These are phyloP conservation scores for Gobio gobio DNA, from an alignment of 2,113 vertebrate species.

Conservation along the genomic window DNA sequence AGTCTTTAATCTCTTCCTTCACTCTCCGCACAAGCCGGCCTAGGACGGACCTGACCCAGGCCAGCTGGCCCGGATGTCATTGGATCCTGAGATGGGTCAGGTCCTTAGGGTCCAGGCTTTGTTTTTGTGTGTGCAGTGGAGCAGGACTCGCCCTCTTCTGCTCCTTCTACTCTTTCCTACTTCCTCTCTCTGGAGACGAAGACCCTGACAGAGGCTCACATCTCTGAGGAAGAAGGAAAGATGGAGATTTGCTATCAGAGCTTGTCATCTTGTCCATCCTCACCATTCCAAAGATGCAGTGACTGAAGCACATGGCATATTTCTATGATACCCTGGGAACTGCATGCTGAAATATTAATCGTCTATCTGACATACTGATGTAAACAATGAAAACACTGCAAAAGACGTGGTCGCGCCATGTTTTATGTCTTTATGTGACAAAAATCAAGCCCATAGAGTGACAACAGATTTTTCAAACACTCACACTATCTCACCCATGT, in stretches of 20 bases:
- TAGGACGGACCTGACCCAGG: constrained; percentile 42
- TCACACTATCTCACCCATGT: not conserved
- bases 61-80: constrained; percentile 53
- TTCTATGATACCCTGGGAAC: constrained; percentile 4
- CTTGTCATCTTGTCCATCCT: constrained; percentile 59
- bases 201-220: constrained; percentile 22
- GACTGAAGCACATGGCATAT: constrained; percentile 30
- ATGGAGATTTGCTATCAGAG: constrained; percentile 55
- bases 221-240: constrained; percentile 12
- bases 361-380: not conserved
- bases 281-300: constrained; percentile 7
- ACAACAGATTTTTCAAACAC: not conserved
- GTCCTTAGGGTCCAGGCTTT: constrained; percentile 44
- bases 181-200: constrained; percentile 48
- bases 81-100: constrained; percentile 49
- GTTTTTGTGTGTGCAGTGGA: constrained; percentile 48
- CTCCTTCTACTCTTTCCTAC: constrained; percentile 40
- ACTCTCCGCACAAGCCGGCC: not conserved
- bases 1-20: constrained; percentile 41
- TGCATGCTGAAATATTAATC: not conserved
- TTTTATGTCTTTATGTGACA: constrained; percentile 2
- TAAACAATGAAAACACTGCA: not conserved
- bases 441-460: not conserved
- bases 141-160: constrained; percentile 31
- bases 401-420: not conserved